Conservation (phyloP, 2,113 vertebrate genomes). For the Etheostoma cragini region DNA sequence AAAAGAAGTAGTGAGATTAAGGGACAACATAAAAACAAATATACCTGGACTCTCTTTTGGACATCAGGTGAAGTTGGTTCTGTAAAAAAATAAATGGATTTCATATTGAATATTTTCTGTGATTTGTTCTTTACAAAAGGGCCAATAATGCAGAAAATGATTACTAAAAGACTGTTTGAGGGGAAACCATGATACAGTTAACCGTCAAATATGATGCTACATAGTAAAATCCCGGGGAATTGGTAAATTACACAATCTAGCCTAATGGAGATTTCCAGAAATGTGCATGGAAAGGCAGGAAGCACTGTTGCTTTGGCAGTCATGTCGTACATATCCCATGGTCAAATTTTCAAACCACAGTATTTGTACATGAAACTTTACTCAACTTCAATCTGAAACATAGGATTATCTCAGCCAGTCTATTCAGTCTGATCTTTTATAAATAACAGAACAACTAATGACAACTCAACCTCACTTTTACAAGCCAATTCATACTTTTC, state of each 20-base stretch:
- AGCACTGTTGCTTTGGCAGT: constrained; percentile 13
- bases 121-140: constrained; percentile 31
- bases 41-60: constrained; percentile 85
- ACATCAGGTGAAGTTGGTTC: constrained; percentile 81
- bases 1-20: constrained; percentile 52
- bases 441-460: constrained; percentile 1
- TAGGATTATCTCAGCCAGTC: background rate
- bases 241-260: background rate
- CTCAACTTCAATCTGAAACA: background rate
- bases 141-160: constrained; percentile 32
- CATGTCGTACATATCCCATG: constrained; percentile 8
- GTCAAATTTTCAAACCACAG: background rate
- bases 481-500: background rate
- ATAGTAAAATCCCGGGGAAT: constrained; percentile 9
- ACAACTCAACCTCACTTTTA: background rate
- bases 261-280: constrained; percentile 27
- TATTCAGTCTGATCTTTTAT: background rate
- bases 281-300: constrained; percentile 21
- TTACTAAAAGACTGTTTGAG: background rate
- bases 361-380: background rate
- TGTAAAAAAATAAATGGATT: constrained; percentile 86
- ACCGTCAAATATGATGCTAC: constrained; percentile 2
- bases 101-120: constrained; percentile 65
- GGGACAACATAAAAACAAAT: constrained; percentile 70
- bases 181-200: constrained; percentile 11